Base-by-base conservation (phyloP, 92 coral and sea anemone species). In the Scolanthus callimorphus region DNA sequence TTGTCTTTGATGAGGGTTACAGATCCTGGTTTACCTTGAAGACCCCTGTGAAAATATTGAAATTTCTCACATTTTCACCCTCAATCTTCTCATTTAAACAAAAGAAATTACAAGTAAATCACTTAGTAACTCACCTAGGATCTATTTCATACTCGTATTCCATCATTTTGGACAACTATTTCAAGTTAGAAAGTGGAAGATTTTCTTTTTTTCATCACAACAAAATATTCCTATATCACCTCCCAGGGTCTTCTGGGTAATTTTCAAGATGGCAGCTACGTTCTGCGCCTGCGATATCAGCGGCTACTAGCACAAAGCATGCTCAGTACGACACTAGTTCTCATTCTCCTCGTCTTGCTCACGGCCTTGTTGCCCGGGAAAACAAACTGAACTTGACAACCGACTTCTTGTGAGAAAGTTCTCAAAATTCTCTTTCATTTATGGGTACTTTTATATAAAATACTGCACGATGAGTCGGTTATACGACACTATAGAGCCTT, bases 401-500 rank as follows among this genome's bases (percentile, higher is more conserved):
- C 27, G 20, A 30, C 39, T 59, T 13, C 47, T 38, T 45, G 10
- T 3, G 27, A n/a, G 17, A 25, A 46, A 61, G 25, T 3, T 17
- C 34, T 9, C 13, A n/a, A 23, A 37, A 6, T 2, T 59, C 9
- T 45, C 60, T 20, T 17, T 37, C 4, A 11, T 61, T 71, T 53
- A 13, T 55, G 65, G 69, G 67, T 23, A 59, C 23, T 63, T 39
- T 71, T 55, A 46, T 19, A 27, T 10, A 15, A 10, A 11, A 31
- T 61, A 55, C 28, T 38, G 8, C 70, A 78, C 52, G 27, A 94
- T 94, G 99, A 94, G 99, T 74, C 99, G 99, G 62, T 82, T 94
- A 20, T 94, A 94, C 90, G 99, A 94, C 84, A 94, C 99, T 22
- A 94, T 94, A 59, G 99, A 94, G 57, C 99, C 99, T 39, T 88